Evolutionary conservation across 2,888 invertebrate genomes (phyloP).

Genomic region (Rhagonycha fulva): DNA sequence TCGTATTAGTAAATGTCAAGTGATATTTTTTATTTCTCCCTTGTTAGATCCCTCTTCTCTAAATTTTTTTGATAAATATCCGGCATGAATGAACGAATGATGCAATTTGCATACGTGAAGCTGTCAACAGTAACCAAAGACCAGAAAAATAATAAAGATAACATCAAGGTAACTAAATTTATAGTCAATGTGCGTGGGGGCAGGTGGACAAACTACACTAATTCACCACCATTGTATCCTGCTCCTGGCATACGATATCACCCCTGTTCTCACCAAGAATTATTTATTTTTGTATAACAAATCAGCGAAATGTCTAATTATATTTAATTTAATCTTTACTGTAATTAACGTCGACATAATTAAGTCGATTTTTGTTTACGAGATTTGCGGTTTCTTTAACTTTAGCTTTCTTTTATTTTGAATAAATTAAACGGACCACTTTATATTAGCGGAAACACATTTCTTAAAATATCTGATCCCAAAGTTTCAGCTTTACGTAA

Average conservation of each 20-base stretch:
- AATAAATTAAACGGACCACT: neutral
- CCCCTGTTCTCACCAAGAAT: constrained; percentile 1
- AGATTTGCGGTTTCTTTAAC: neutral
- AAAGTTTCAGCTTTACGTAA: constrained; percentile 16
- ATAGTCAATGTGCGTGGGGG: constrained; percentile 50
- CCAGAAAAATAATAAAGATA: constrained; percentile 36
- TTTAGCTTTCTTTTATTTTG: neutral
- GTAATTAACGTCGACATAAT: neutral
- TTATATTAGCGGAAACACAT: constrained; percentile 17
- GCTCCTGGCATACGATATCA: constrained; percentile 8
- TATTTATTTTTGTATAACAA: neutral
- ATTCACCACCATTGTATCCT: constrained; percentile 15
- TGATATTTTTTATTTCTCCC: constrained; percentile 19
- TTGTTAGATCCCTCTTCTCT: constrained; percentile 17
- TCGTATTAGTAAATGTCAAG: neutral
- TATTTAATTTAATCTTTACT: neutral
- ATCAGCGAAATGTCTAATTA: constrained; percentile 7
- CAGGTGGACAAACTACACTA: constrained; percentile 42
- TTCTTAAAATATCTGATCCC: constrained; percentile 17
- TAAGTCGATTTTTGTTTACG: neutral
- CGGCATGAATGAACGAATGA: constrained; percentile 33
- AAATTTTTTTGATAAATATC: constrained; percentile 36
- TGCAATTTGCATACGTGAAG: constrained; percentile 43
- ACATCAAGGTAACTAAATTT: constrained; percentile 44
- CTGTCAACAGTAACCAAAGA: constrained; percentile 41